Base-by-base conservation (phyloP, 2,113 vertebrate species). In the Tretioscincus oriximinensis region DNA sequence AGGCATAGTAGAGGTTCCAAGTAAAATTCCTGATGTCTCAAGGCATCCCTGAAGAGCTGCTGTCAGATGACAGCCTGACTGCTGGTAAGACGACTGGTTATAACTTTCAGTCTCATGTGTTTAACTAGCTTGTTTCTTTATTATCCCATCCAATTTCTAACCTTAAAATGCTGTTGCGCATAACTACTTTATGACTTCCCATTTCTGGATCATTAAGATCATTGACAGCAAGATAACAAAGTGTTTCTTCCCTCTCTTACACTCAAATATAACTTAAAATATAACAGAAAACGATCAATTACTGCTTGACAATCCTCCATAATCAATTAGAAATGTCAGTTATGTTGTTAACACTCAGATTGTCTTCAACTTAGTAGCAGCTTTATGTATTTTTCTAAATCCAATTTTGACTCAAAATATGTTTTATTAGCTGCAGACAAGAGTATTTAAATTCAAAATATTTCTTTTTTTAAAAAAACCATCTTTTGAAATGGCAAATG, bases 401-500 rank as follows among this genome's bases (percentile, higher is more conserved):
- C 88, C 84, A 91, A 69, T 94, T 93, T 93, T 77, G 81, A 86
- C 81, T 73, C 88, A 85, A 87, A 91, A 88, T 22, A 28, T 77
- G 83, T 90, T 94, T 94, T 94, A 94, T 89, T 93, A 94, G 88
- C 90, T 93, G 93, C 88, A 92, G 93, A 93, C 89, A 93, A 81
- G 94, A 93, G 93, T 89, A 93, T 93, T 93, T 94, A 91, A 93
- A 93, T 93, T 92, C 64, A 84, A 95, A 94, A 94, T 90, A 90
- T 86, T 85, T 89, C 88, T 92, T 18, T 92, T 81, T 76, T 16
- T 78, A 7, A 90, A 87, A 88, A 18, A 89, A 93, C 91, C 86
- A 84, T 94, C 92, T 89, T 86, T 92, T 90, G 88, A 93, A 94
- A 94, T 90, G 88, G 88, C 90, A 92, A 82, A 71, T 86, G 72